Evolutionary conservation across 1,140 invertebrate genomes (phyloP), one percentile per base, ranked within the genome.

Genomic region (Paraescarpia echinospica): DNA sequence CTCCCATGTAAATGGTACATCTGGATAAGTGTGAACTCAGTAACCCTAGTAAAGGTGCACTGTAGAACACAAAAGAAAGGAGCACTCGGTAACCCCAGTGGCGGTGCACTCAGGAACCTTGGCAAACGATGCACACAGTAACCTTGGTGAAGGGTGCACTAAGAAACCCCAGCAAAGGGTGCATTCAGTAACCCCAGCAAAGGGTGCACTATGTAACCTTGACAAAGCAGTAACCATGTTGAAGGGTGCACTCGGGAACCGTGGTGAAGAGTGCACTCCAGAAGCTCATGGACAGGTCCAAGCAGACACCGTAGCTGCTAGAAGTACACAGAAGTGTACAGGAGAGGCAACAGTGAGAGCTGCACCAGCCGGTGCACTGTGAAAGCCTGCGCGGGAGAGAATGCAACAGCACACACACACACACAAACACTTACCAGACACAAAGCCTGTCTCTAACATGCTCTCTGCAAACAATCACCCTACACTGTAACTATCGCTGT

Each of bases 381-480:
- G 9, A 27, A 77, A 77, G 59, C 59, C 59, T 31, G 22, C 18
- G 59, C 59, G 22, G 8, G 18, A 77, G 27, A 77, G 59, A 77
- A 77, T 77, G 59, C 59, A 27, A 18, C 59, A 77, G 18, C 59
- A 77, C 59, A 77, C 59, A 77, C 9, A 2, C 22, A 77, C 12
- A 12, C 59, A 77, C 59, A 77, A 27, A 77, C 27, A 77, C 59
- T 77, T 77, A 77, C 59, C 59, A 77, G 59, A 77, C 59, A 77
- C 59, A 77, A 77, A 77, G 59, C 59, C 59, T 77, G 59, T 77
- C 59, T 77, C 59, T 77, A 77, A 77, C 59, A 77, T 77, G 59
- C 59, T 77, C 59, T 77, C 59, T 77, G 59, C 59, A 77, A 77
- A 77, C 27, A 77, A 77, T 51, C 59, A 77, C 27, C 59, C 59